These are phyloP conservation scores for Arbacia lixula DNA, from an alignment of 53 echinoderm and acorn worm species.

Conservation along the genomic window DNA sequence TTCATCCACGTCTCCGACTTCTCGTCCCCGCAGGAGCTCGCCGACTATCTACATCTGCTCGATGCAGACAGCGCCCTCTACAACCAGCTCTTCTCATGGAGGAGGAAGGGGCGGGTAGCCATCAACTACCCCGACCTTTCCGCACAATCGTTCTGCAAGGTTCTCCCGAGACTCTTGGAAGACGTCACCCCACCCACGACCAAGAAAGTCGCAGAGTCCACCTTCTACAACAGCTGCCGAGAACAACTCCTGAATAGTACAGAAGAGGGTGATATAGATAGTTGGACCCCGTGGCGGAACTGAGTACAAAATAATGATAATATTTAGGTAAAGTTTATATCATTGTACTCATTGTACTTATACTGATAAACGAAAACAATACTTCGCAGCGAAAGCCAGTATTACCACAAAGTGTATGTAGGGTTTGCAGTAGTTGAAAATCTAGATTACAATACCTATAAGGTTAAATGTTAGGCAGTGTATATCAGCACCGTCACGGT, in stretches of 20 bases:
- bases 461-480: no score
- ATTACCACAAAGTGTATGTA: no score
- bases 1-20: constrained; percentile 81
- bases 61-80: constrained; percentile 71
- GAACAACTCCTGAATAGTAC: constrained; percentile 27
- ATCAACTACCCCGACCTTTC: constrained; percentile 68
- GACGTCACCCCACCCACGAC: constrained; percentile 1
- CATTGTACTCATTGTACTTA: no score
- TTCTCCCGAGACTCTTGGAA: constrained; percentile 61
- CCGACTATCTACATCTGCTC: constrained; percentile 52
- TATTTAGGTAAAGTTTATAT: no score
- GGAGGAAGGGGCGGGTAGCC: constrained; percentile 56
- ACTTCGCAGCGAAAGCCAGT: no score
- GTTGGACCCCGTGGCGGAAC: constrained; percentile 65
- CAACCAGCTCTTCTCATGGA: constrained; percentile 76
- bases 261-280: constrained; percentile 49
- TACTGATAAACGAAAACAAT: no score
- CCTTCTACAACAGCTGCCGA: constrained; percentile 60
- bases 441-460: no score
- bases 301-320: neutral
- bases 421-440: no score
- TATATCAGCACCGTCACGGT: no score
- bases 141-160: constrained; percentile 57
- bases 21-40: constrained; percentile 53
- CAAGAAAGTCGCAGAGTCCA: constrained; percentile 36